A percentile compares a stretch with the other conserved stretches of the same genome.
Evolutionary conservation across 2,888 invertebrate species (phyloP).

Genomic region (Chaetogeoica ovagalla): DNA sequence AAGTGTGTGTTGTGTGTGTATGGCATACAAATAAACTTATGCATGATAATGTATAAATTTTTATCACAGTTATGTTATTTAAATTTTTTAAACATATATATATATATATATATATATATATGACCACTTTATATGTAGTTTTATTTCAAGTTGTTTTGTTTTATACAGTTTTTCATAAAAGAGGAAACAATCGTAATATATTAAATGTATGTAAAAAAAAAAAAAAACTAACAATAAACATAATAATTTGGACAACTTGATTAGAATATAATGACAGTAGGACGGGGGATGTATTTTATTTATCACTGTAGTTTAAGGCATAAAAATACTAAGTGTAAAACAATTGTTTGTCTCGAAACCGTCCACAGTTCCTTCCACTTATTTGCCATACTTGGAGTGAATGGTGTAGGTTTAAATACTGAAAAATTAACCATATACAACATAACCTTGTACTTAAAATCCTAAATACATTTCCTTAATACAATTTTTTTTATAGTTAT

Average conservation of each 20-base stretch:
- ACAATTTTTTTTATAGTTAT: too few relatives aligned
- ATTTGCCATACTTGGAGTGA: constrained; percentile 35
- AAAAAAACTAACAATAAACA: constrained; percentile 46
- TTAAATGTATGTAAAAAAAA: constrained; percentile 34
- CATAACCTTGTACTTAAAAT: constrained; percentile 10
- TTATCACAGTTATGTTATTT: constrained; percentile 52
- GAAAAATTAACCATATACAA: constrained; percentile 41
- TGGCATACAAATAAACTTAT: constrained; percentile 29
- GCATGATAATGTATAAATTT: constrained; percentile 35
- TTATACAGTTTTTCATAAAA: constrained; percentile 49
- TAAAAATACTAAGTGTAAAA: constrained; percentile 34
- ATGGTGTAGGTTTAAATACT: constrained; percentile 31
- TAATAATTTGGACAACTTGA: constrained; percentile 49
- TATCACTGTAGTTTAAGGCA: constrained; percentile 38
- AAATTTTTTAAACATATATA: constrained; percentile 30
- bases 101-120: constrained; percentile 21
- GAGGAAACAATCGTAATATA: constrained; percentile 45
- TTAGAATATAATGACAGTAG: constrained; percentile 42
- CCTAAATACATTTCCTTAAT: neutral
- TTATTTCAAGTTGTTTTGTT: constrained; percentile 47
- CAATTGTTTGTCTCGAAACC: constrained; percentile 27
- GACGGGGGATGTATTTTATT: constrained; percentile 37
- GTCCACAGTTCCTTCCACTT: constrained; percentile 22
- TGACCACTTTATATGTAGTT: constrained; percentile 35
- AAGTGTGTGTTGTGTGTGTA: constrained; percentile 18